phyloP scores from a whole-genome alignment of 2,888 invertebrate species.

The Maniola hyperantus region DNA sequence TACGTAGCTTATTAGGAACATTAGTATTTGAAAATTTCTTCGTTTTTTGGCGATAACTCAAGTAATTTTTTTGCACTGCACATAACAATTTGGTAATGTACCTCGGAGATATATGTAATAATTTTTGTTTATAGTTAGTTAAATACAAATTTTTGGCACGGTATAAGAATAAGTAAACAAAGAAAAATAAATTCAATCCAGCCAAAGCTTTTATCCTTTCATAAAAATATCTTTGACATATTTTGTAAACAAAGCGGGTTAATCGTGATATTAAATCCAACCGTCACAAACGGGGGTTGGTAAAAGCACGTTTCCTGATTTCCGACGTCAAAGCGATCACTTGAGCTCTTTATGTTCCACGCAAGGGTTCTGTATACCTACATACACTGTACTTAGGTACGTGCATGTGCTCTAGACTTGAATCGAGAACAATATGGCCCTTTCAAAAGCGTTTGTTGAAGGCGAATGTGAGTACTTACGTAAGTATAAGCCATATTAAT shows the following conservation, averaged over 20 bases:
- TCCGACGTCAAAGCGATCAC: constrained; percentile 43
- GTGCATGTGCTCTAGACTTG: constrained; percentile 23
- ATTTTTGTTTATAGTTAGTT: no score
- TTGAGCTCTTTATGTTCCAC: constrained; percentile 39
- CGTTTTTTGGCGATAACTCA: no score
- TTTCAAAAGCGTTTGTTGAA: constrained; percentile 22
- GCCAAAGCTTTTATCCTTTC: constrained; percentile 1
- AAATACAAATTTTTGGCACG: no score
- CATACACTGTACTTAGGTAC: constrained; percentile 5
- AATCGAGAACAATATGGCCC: constrained; percentile 30
- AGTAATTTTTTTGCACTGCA: no score
- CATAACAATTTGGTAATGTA: no score
- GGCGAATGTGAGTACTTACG: constrained; percentile 10
- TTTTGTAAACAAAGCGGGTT: constrained; percentile 34
- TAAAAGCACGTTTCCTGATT: constrained; percentile 30
- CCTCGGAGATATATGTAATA: no score
- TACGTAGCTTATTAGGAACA: no score
- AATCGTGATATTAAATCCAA: constrained; percentile 27
- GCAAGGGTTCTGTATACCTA: constrained; percentile 34
- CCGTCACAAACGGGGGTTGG: constrained; percentile 24
- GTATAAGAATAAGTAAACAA: neutral
- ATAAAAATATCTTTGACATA: constrained; percentile 21
- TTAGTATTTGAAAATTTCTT: no score
- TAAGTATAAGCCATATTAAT: neutral
- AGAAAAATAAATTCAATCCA: neutral